These are phyloP conservation scores for Pterocles burchelli DNA, from an alignment of 2,113 vertebrate genomes.

Conservation along the genomic window DNA sequence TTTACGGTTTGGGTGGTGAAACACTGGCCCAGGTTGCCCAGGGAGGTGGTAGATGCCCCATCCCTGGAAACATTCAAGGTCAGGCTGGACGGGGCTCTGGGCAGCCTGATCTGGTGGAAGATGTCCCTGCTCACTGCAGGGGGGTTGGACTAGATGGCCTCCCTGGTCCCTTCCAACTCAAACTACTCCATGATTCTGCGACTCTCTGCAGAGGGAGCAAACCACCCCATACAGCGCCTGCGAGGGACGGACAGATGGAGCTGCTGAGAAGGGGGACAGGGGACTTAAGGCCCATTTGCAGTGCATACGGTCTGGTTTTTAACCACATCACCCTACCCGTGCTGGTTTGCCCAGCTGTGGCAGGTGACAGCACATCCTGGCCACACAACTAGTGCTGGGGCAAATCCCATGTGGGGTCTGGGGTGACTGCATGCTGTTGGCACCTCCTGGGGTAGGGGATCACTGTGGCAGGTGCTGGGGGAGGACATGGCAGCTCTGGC, in stretches of 20 bases:
- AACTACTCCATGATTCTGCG: no score
- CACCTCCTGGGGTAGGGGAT: not conserved
- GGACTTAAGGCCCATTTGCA: not conserved
- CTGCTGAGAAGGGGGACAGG: not conserved
- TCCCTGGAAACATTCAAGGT: no score
- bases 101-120: no score
- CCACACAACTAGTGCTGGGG: not conserved
- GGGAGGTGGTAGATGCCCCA: no score
- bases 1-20: no score
- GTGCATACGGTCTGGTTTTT: not conserved
- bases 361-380: not conserved
- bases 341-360: not conserved
- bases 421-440: rapidly evolving
- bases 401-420: not conserved
- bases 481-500: rapidly evolving
- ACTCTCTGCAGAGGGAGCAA: not conserved
- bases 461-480: not conserved
- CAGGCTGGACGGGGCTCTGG: no score
- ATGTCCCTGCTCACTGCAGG: no score
- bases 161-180: no score
- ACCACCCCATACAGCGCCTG: rapidly evolving
- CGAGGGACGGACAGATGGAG: not conserved
- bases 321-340: not conserved
- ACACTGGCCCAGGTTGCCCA: no score
- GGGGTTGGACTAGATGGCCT: no score